phyloP scores from a whole-genome alignment of 2,797 vertebrate genomes.

The Anomalospiza imberbis region DNA sequence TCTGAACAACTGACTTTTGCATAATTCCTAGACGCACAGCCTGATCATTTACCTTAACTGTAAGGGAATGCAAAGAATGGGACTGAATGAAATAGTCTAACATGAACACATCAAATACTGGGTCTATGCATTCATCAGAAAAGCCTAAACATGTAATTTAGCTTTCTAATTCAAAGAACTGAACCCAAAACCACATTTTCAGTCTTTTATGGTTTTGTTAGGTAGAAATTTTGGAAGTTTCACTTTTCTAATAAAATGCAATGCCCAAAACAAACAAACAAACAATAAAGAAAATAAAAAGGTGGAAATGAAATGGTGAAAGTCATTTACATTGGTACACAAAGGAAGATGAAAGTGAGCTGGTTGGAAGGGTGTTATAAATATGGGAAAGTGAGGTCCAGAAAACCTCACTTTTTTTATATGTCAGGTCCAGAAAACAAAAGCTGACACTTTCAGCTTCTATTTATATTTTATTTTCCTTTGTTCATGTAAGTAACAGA shows the following conservation, averaged over 20 bases:
- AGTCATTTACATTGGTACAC: not conserved
- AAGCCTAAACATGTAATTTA: not conserved
- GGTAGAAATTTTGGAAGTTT: not conserved
- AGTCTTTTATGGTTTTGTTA: not conserved
- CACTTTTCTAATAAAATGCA: not conserved
- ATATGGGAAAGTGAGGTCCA: not conserved
- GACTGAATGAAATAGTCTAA: not conserved
- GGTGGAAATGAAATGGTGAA: not conserved
- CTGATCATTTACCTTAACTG: not conserved
- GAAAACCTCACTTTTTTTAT: not conserved
- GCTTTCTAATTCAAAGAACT: not conserved
- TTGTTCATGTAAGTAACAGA: not conserved
- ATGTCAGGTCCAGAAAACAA: not conserved
- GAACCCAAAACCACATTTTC: not conserved
- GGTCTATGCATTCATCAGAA: not conserved
- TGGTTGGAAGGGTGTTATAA: not conserved
- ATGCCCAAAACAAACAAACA: not conserved
- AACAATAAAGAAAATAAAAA: not conserved
- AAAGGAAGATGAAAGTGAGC: not conserved
- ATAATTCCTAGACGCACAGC: not conserved
- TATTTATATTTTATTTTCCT: not conserved
- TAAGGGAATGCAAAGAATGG: not conserved
- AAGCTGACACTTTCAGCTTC: not conserved
- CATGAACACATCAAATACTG: not conserved
- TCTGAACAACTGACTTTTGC: not conserved